Conservation (phyloP, 2,797 vertebrate species). For the Tenualosa thibaudeaui region DNA sequence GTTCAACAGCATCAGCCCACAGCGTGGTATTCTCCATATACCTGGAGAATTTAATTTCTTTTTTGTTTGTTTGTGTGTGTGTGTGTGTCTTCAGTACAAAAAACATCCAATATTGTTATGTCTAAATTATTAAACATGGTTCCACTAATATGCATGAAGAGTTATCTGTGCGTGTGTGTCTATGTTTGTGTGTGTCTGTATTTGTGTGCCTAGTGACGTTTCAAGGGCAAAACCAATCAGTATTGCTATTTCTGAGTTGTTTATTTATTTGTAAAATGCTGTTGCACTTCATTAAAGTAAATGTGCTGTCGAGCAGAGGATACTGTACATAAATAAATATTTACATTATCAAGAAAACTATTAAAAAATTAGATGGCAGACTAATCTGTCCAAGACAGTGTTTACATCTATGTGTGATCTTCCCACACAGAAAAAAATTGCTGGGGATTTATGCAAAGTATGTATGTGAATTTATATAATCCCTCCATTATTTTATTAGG, state of each 20-base stretch:
- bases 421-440: background rate
- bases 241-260: background rate
- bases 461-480: too few relatives aligned
- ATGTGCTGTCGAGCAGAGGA: background rate
- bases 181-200: conserved; percentile 22
- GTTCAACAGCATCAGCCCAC: background rate
- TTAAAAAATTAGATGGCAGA: background rate
- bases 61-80: background rate
- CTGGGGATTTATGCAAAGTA: too few relatives aligned
- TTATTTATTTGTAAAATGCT: background rate
- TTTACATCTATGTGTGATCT: background rate
- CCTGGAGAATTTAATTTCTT: background rate
- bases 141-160: background rate
- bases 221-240: background rate
- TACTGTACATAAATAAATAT: background rate
- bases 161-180: background rate
- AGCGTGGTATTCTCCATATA: conserved; percentile 4
- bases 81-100: background rate
- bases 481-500: too few relatives aligned
- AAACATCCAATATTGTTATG: background rate
- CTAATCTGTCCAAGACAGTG: background rate
- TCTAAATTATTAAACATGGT: background rate
- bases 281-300: background rate
- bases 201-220: background rate
- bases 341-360: too few relatives aligned